These are phyloP conservation scores for Phaedon cochleariae DNA, from an alignment of 2,888 invertebrate species.

Conservation along the genomic window DNA sequence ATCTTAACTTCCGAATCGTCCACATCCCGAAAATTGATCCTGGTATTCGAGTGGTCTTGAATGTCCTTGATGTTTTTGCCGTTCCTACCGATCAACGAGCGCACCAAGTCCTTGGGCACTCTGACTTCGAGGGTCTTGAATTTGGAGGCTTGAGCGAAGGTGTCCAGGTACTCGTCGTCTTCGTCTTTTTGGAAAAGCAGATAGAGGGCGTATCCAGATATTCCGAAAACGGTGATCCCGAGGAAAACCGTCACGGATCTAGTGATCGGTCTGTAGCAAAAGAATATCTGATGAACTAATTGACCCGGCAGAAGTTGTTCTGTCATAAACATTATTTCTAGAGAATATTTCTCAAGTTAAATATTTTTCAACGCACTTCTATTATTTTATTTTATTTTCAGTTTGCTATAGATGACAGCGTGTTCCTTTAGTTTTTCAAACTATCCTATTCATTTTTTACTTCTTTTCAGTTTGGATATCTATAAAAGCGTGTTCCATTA, in stretches of 20 bases:
- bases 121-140: constrained; percentile 67
- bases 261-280: constrained; percentile 48
- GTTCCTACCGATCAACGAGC: constrained; percentile 76
- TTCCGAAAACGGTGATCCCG: constrained; percentile 74
- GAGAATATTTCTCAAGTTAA: too few species aligned
- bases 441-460: too few species aligned
- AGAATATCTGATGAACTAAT: too few species aligned
- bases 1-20: constrained; percentile 68
- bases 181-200: constrained; percentile 72
- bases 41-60: constrained; percentile 76
- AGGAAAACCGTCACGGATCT: constrained; percentile 65
- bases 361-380: too few species aligned
- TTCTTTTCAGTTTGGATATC: too few species aligned
- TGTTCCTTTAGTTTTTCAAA: too few species aligned
- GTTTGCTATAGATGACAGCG: too few species aligned
- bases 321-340: too few species aligned
- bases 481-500: too few species aligned
- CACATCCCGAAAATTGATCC: constrained; percentile 66
- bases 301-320: too few species aligned
- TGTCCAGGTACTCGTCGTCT: constrained; percentile 63
- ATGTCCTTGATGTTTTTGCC: constrained; percentile 81
- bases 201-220: constrained; percentile 75
- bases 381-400: too few species aligned
- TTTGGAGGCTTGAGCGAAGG: constrained; percentile 52
- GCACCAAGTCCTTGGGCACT: constrained; percentile 71